Conservation (phyloP, 2,113 vertebrate genomes). For the Calidris pygmaea region DNA sequence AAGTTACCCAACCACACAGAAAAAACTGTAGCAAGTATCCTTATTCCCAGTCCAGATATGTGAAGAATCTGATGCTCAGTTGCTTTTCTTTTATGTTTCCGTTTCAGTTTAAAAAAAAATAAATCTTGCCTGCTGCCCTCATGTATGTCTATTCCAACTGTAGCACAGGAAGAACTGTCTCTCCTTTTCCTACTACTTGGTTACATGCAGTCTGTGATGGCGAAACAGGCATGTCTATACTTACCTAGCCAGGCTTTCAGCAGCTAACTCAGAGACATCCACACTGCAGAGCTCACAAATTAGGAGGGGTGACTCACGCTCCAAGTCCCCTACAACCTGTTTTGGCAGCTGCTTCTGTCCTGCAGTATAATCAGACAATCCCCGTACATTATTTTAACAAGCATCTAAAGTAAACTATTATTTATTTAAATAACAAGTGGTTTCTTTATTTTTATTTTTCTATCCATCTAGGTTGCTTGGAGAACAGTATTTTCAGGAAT, state of each 20-base stretch:
- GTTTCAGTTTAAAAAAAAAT: not conserved
- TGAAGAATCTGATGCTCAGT: not conserved
- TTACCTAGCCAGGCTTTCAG: not conserved
- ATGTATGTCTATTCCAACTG: not conserved
- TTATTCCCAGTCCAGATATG: not conserved
- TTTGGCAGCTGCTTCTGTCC: not conserved
- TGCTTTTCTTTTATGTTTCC: not conserved
- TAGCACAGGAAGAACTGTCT: not conserved
- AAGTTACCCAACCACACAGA: not conserved
- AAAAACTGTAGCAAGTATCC: not conserved
- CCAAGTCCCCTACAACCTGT: not conserved
- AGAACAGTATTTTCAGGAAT: slow-evolving; percentile 82
- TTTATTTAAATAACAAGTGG: not conserved
- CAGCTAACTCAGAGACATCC: not conserved
- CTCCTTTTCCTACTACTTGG: not conserved
- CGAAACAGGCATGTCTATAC: not conserved
- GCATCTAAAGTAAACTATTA: not conserved
- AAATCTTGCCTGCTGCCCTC: not conserved
- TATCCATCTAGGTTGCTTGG: slow-evolving; percentile 78
- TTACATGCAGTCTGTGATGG: not conserved
- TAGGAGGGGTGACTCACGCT: not conserved
- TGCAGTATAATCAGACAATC: not conserved
- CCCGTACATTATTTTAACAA: not conserved
- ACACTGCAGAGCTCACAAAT: not conserved
- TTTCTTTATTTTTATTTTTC: not conserved